Conservation (phyloP, 2,888 invertebrate genomes). For the Sthenelais limicola region DNA sequence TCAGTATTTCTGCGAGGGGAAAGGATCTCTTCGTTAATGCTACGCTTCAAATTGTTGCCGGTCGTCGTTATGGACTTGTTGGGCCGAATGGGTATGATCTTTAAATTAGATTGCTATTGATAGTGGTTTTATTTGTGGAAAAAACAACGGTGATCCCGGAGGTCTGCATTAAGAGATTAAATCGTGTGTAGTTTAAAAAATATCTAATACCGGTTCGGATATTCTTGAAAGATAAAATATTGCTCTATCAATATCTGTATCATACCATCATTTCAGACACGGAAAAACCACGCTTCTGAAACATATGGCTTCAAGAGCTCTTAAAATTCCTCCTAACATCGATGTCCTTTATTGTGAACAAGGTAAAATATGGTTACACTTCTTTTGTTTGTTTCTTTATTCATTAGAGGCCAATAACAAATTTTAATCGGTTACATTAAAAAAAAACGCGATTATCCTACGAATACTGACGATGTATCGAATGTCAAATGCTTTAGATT, state of each 20-base stretch:
- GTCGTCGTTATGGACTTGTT: slow-evolving; percentile 95
- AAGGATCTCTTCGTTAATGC: slow-evolving; percentile 98
- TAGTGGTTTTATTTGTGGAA: not conserved
- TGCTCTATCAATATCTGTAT: too few relatives aligned
- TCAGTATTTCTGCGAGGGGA: slow-evolving; percentile 97
- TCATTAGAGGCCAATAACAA: too few relatives aligned
- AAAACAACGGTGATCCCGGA: not conserved
- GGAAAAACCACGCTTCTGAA: slow-evolving; percentile 97
- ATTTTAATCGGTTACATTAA: too few relatives aligned
- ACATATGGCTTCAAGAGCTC: slow-evolving; percentile 91
- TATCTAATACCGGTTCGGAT: not conserved
- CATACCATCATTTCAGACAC: slow-evolving; percentile 84
- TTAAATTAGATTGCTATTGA: not conserved
- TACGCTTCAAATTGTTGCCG: slow-evolving; percentile 90
- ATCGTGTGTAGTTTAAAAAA: not conserved
- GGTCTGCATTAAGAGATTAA: not conserved
- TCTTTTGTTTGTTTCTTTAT: too few relatives aligned
- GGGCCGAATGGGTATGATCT: slow-evolving; percentile 92
- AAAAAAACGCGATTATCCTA: too few relatives aligned
- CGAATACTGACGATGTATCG: too few relatives aligned
- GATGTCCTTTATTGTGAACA: slow-evolving; percentile 97
- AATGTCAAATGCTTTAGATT: too few relatives aligned
- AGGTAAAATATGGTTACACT: too few relatives aligned
- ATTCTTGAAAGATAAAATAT: too few relatives aligned
- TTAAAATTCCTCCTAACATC: slow-evolving; percentile 95